A percentile compares a stretch with the other conserved stretches of the same genome.
These are phyloP conservation scores for Furnarius figulus DNA, from an alignment of 2,113 vertebrate species.

Conservation along the genomic window DNA sequence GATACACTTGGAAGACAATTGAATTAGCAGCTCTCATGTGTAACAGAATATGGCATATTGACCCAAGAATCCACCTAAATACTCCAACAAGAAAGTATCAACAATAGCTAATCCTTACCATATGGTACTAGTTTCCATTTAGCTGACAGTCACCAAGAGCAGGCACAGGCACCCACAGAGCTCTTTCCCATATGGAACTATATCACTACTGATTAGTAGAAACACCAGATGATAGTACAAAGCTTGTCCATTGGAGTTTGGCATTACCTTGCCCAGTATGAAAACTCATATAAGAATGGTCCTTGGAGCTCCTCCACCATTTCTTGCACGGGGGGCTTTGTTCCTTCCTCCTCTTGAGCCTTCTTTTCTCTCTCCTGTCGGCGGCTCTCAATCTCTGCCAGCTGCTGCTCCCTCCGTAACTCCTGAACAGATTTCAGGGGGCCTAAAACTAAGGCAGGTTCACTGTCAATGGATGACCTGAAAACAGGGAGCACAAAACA, in stretches of 20 bases:
- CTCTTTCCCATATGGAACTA: neutral
- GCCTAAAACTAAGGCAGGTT: constrained; percentile 94
- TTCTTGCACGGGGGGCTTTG: constrained; percentile 84
- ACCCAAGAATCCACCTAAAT: neutral
- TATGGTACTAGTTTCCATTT: neutral
- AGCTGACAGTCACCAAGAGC: neutral
- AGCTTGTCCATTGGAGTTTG: neutral
- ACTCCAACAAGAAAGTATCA: neutral
- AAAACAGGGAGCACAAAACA: neutral
- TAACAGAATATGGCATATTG: neutral
- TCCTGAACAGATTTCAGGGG: constrained; percentile 90
- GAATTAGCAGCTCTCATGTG: neutral
- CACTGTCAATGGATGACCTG: constrained; percentile 96
- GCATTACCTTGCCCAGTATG: constrained; percentile 93
- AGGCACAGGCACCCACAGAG: neutral
- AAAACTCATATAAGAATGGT: constrained; percentile 94
- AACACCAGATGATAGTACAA: neutral
- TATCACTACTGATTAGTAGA: too few relatives aligned
- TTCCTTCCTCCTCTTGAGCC: constrained; percentile 74
- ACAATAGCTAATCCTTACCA: neutral
- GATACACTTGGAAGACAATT: neutral
- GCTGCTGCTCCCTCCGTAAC: constrained; percentile 88
- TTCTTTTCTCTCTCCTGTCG: constrained; percentile 88
- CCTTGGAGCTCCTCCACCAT: constrained; percentile 89
- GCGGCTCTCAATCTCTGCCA: constrained; percentile 88